Base-by-base conservation (phyloP, 2,888 invertebrate species). In the Ethmia dodecea region DNA sequence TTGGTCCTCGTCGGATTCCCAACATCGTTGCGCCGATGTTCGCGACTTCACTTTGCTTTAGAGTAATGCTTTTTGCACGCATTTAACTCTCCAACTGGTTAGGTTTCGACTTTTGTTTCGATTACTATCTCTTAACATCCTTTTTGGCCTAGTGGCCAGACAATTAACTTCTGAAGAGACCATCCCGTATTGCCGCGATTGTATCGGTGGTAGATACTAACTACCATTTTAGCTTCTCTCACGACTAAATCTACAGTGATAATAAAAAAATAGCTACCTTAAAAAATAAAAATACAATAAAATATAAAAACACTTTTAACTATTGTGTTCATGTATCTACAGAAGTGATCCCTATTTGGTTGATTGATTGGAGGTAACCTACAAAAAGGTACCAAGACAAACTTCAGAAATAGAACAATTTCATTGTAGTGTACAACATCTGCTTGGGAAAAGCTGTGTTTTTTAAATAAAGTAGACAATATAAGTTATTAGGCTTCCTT, bases 1-100 rank as follows among this genome's bases (percentile, higher is more conserved):
- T 73, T 70, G 64, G 64, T 26, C 41, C 37, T 35, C 44, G 36
- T 49, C 55, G 46, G 58, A 73, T 73, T 69, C 72, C 49, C 52
- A 25, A 52, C 60, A 50, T 37, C 38, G 52, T 33, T 25, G 22
- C 11, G 20, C 38, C 24, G 35, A 31, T 35, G 28, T 30, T 27
- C 28, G 34, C 28, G 37, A 32, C 37, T 37, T 34, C 37, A 35
- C 51, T 52, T 33, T 28, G 36, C 40, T 28, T 43, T 37, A 40
- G 24, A 27, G 31, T 38, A 44, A 38, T 38, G 30, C 33, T 49
- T 49, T 45, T 49, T 49, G 41, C 37, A 28, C 38, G 43, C 45
- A 42, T 48, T 43, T 39, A 35, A 30, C 36, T 31, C 39, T 40
- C 33, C 13, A 37, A 27, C 34, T 36, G 32, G 29, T 35, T 35